Conservation (phyloP, 2,113 vertebrate species). For the Gymnobelideus leadbeateri region DNA sequence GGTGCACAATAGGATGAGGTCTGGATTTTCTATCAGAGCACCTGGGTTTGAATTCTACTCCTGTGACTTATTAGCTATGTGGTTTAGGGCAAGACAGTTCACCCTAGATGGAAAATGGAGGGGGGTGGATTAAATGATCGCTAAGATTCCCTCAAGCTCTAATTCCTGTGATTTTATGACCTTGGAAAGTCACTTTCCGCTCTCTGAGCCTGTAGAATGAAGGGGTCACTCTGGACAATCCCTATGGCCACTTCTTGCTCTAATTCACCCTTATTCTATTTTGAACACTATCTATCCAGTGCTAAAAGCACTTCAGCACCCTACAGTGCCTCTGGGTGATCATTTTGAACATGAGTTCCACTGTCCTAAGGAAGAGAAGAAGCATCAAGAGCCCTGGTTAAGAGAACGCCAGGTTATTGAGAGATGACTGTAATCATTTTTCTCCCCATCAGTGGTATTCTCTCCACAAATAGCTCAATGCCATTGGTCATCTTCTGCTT, state of each 20-base stretch:
- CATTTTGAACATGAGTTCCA: slow-evolving; percentile 50
- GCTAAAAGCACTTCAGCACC: background rate
- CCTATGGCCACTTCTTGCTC: background rate
- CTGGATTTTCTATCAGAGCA: background rate
- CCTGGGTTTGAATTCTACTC: background rate
- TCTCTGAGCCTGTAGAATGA: slow-evolving; percentile 56
- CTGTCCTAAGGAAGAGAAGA: slow-evolving; percentile 11
- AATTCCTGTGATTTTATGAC: background rate
- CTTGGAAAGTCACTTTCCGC: background rate
- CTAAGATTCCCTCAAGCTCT: background rate
- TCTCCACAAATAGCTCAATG: slow-evolving; percentile 55
- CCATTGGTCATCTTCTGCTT: slow-evolving; percentile 59
- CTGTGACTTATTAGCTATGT: background rate
- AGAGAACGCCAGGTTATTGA: background rate
- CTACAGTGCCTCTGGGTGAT: background rate
- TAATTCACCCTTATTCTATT: background rate
- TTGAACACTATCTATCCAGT: background rate
- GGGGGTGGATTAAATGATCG: background rate
- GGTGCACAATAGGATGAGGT: too few species aligned
- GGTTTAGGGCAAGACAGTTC: background rate
- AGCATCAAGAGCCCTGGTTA: slow-evolving; percentile 11
- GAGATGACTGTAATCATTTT: background rate
- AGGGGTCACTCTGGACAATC: background rate
- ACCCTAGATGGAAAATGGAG: background rate
- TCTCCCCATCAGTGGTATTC: slow-evolving; percentile 29